Evolutionary conservation across 1,140 invertebrate genomes (phyloP).

Genomic region (Pseudomyrmex concolor): DNA sequence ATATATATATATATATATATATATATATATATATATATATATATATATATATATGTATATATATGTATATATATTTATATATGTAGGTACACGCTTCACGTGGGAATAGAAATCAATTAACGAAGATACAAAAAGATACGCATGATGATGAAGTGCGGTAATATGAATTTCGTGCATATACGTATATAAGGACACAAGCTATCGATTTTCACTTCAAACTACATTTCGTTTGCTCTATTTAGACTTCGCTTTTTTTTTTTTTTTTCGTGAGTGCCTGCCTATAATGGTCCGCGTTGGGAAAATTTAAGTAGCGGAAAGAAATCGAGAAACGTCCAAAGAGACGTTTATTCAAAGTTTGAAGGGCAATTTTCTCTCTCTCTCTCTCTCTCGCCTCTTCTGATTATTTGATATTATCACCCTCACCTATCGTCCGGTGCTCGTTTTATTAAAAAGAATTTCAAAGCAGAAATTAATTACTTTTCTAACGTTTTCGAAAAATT

Average conservation of each 20-base stretch:
- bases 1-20: too few relatives aligned
- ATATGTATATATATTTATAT: too few relatives aligned
- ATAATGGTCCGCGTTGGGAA: slow-evolving; percentile 18
- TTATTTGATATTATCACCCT: slow-evolving; percentile 32
- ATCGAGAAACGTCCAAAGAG: slow-evolving; percentile 25
- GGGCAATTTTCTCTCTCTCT: slow-evolving; percentile 37
- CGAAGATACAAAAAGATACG: too few relatives aligned
- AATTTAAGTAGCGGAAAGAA: slow-evolving; percentile 38
- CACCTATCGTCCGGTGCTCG: neutral
- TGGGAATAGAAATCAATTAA: neutral
- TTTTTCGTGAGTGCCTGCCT: neutral
- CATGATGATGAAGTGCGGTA: neutral
- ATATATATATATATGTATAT: too few relatives aligned
- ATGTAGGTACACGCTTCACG: too few relatives aligned
- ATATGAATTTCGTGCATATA: neutral
- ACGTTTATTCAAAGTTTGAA: slow-evolving; percentile 35
- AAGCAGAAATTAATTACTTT: slow-evolving; percentile 40
- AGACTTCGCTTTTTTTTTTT: neutral
- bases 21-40: too few relatives aligned
- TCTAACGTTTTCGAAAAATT: neutral
- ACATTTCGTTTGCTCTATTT: slow-evolving; percentile 37
- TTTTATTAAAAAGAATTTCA: slow-evolving; percentile 18
- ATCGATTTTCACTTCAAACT: slow-evolving; percentile 43
- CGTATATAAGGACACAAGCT: neutral
- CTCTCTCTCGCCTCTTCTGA: slow-evolving; percentile 8